Evolutionary conservation across 2,888 invertebrate species (phyloP), one percentile per base, ranked within the genome.

Genomic region (Ditula angustiorana): DNA sequence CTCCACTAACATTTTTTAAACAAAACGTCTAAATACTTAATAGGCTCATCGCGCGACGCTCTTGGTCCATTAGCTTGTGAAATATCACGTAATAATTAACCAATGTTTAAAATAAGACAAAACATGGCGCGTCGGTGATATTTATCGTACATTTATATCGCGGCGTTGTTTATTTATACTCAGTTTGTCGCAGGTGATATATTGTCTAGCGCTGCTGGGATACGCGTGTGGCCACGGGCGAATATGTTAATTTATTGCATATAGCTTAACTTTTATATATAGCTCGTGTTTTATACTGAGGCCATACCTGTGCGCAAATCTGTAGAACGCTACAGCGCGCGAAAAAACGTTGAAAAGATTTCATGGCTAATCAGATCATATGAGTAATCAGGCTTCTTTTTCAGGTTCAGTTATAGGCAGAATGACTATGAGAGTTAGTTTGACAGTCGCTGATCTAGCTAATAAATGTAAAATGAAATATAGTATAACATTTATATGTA

Each of bases 51-150:
- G 30, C 33, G 41, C 33, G 63, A 64, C 55, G 46, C 67, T 69
- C 57, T 59, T 70, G 68, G 41, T 61, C 73, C 70, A 74, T 77
- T 76, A 71, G 68, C 56, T 58, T 55, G 70, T 74, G 70, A 77
- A 71, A 69, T 69, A 77, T 73, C 57, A 59, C 71, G 52, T 70
- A 69, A 69, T 58, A 76, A 74, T 77, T 77, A 76, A 77, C 77
- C 76, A 74, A 67, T 57, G 60, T 64, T 69, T 70, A 67, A 74
- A 75, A 76, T 72, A 74, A 71, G 63, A 74, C 72, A 69, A 73
- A 76, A 65, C 58, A 60, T 62, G 35, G 62, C 59, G 62, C 57
- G 64, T 67, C 63, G 59, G 63, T 69, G 67, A 71, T 71, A 70
- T 75, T 71, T 77, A 71, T 73, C 67, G 50, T 30, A 53, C 52